Evolutionary conservation across 2,113 vertebrate species (phyloP).

Genomic region (Typhlomys cinereus): DNA sequence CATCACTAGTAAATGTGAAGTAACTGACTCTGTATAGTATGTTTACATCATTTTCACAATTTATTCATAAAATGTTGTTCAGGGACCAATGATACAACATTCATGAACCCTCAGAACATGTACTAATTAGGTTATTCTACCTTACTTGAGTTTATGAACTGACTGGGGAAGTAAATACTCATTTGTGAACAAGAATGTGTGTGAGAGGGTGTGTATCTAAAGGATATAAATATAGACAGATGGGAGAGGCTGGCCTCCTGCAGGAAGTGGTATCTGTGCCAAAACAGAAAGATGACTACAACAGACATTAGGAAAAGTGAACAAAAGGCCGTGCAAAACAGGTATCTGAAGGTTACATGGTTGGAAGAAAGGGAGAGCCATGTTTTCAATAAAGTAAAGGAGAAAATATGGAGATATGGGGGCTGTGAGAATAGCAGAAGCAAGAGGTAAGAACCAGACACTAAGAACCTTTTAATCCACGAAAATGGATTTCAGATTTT

Average conservation of each 20-base stretch:
- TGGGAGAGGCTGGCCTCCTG: rapidly evolving
- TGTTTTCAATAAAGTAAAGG: not conserved
- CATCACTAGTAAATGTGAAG: not conserved
- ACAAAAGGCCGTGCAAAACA: not conserved
- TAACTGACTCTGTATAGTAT: not conserved
- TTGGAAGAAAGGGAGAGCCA: not conserved
- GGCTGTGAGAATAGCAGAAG: not conserved
- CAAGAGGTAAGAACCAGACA: not conserved
- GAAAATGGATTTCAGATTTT: not conserved
- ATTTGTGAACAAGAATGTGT: not conserved
- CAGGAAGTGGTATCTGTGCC: not conserved
- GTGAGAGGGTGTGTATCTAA: not conserved
- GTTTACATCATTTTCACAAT: not conserved
- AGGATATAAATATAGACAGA: not conserved
- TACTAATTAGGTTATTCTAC: not conserved
- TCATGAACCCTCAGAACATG: not conserved
- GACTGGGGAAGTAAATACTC: not conserved
- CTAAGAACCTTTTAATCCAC: not conserved
- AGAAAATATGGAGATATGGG: not conserved
- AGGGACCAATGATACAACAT: not conserved
- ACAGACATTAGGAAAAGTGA: not conserved
- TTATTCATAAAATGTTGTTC: slow-evolving; percentile 11
- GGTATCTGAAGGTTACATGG: not conserved
- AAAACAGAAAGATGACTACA: not conserved
- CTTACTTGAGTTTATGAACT: not conserved